Percentiles rank a stretch among this genome's conserved stretches.
phyloP scores from a whole-genome alignment of 2,797 vertebrate species.

The Craterocephalus amniculus region DNA sequence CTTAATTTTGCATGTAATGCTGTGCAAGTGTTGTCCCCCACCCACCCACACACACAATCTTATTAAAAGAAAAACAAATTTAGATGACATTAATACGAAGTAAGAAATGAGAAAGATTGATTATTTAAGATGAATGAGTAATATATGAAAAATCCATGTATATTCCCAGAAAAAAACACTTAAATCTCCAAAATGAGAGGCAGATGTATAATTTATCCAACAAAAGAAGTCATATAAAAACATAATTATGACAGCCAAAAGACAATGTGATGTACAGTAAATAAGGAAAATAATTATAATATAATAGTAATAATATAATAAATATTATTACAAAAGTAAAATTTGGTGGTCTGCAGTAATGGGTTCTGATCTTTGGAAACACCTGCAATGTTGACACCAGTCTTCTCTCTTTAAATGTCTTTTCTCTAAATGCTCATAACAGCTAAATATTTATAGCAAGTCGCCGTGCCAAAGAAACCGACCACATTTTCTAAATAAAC shows the following conservation, averaged over 20 bases:
- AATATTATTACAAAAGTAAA: neutral
- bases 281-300: neutral
- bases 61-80: neutral
- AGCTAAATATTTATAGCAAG: conserved; percentile 77
- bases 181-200: neutral
- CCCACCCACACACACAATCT: no score
- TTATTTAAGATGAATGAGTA: no score
- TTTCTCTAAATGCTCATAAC: conserved; percentile 55
- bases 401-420: conserved; percentile 52
- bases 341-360: conserved; percentile 14
- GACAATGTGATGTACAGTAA: neutral
- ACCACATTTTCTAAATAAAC: conserved; percentile 73
- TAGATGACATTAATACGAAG: neutral
- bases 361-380: conserved; percentile 33
- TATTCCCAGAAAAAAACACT: no score
- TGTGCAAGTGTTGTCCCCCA: no score
- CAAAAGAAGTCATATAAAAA: neutral
- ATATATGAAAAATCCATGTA: no score
- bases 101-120: no score
- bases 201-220: neutral
- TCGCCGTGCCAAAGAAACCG: conserved; percentile 66
- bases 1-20: neutral
- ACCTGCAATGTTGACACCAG: conserved; percentile 64
- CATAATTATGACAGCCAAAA: neutral
- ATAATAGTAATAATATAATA: no score